phyloP scores from a whole-genome alignment of 1,140 invertebrate genomes.

The Arctopsyche grandis region DNA sequence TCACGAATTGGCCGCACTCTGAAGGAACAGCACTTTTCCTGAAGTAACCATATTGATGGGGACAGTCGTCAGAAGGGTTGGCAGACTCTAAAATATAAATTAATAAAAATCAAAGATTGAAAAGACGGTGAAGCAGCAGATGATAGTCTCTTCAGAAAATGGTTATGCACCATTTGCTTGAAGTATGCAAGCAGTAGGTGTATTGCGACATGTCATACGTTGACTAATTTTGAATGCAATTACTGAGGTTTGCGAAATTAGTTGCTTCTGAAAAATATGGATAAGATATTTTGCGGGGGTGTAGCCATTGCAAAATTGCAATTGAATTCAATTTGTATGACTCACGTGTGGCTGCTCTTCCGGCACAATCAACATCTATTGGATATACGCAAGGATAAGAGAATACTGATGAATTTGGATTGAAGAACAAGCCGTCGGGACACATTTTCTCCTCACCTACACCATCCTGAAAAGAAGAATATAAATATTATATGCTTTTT shows the following conservation, averaged over 20 bases:
- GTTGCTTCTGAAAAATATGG: too few relatives aligned
- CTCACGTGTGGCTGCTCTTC: slow-evolving; percentile 76
- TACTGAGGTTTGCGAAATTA: too few relatives aligned
- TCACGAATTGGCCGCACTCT: slow-evolving; percentile 86
- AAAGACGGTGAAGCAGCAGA: too few relatives aligned
- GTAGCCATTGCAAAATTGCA: neutral
- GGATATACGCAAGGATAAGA: slow-evolving; percentile 87
- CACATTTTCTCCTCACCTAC: slow-evolving; percentile 80
- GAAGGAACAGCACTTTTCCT: slow-evolving; percentile 72
- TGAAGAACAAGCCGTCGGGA: slow-evolving; percentile 86
- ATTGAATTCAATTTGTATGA: neutral
- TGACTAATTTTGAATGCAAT: too few relatives aligned
- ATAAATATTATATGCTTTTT: too few relatives aligned
- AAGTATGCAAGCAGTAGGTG: too few relatives aligned
- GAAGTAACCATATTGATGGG: slow-evolving; percentile 87
- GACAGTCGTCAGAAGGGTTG: slow-evolving; percentile 80
- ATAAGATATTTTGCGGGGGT: neutral
- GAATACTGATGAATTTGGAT: slow-evolving; percentile 74
- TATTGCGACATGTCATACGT: too few relatives aligned
- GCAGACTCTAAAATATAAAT: slow-evolving; percentile 58
- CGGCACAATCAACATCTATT: slow-evolving; percentile 80
- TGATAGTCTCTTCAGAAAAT: too few relatives aligned
- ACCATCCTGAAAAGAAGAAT: slow-evolving; percentile 68
- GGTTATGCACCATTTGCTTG: too few relatives aligned
- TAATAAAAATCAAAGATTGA: slow-evolving; percentile 21